Evolutionary conservation across 2,888 invertebrate genomes (phyloP).

Genomic region (Ennomos fuscantarius): DNA sequence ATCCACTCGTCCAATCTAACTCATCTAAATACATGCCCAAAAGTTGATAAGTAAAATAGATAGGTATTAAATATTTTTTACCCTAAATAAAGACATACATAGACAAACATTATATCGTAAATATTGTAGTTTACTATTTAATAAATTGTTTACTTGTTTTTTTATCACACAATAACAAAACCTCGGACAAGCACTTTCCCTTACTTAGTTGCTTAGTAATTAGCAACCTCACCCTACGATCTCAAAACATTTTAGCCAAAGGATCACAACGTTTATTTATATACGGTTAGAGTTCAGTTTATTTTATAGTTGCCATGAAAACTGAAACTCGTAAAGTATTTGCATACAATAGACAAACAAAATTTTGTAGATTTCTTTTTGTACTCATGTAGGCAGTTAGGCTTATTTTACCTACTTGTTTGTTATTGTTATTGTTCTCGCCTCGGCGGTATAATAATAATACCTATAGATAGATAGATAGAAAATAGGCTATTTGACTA

Average conservation of each 20-base stretch:
- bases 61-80: too few relatives aligned
- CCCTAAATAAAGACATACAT: too few relatives aligned
- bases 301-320: constrained; percentile 4
- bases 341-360: constrained; percentile 26
- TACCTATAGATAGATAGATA: too few relatives aligned
- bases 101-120: too few relatives aligned
- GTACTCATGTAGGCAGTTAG: not conserved
- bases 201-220: constrained; percentile 9
- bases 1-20: too few relatives aligned
- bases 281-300: not conserved
- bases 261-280: constrained; percentile 6
- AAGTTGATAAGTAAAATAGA: too few relatives aligned
- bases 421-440: not conserved
- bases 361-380: constrained; percentile 10
- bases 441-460: too few relatives aligned
- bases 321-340: constrained; percentile 16
- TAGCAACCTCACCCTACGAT: constrained; percentile 7
- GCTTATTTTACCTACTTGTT: not conserved
- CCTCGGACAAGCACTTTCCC: constrained; percentile 18
- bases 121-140: too few relatives aligned
- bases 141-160: too few relatives aligned
- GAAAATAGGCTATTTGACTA: too few relatives aligned
- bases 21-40: too few relatives aligned
- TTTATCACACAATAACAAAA: too few relatives aligned
- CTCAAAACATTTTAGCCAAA: not conserved